Evolutionary conservation across 1,140 invertebrate species (phyloP).

Genomic region (Micrasema minimum): DNA sequence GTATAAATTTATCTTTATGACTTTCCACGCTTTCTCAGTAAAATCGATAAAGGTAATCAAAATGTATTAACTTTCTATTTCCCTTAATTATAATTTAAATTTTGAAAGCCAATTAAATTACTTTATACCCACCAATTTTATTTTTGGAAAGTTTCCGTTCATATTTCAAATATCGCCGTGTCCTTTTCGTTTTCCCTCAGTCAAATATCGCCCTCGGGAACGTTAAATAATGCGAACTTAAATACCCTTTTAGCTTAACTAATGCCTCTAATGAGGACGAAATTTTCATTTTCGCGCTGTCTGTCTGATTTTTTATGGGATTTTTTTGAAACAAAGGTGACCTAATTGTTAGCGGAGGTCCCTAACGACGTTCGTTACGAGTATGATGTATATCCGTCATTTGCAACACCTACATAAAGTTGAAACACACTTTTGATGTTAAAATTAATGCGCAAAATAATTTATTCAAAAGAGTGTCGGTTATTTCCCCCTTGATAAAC

Average conservation of each 20-base stretch:
- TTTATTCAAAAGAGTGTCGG: too few relatives aligned
- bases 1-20: too few relatives aligned
- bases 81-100: too few relatives aligned
- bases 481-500: too few relatives aligned
- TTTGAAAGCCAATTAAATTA: too few relatives aligned
- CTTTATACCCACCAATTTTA: too few relatives aligned
- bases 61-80: too few relatives aligned
- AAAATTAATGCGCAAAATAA: neutral
- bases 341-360: conserved; percentile 7
- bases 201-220: neutral
- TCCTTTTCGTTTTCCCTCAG: neutral
- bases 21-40: too few relatives aligned
- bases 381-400: neutral
- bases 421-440: neutral
- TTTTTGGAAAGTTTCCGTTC: neutral
- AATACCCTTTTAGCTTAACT: conserved; percentile 33
- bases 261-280: conserved; percentile 30
- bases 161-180: conserved; percentile 6
- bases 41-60: too few relatives aligned
- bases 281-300: conserved; percentile 24
- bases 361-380: neutral
- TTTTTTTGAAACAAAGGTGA: conserved; percentile 21
- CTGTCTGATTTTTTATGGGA: conserved; percentile 24
- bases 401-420: too few relatives aligned
- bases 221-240: conserved; percentile 25